These are phyloP conservation scores for Disparrhopalites patrizii DNA, from an alignment of 2,888 invertebrate species.

Conservation along the genomic window DNA sequence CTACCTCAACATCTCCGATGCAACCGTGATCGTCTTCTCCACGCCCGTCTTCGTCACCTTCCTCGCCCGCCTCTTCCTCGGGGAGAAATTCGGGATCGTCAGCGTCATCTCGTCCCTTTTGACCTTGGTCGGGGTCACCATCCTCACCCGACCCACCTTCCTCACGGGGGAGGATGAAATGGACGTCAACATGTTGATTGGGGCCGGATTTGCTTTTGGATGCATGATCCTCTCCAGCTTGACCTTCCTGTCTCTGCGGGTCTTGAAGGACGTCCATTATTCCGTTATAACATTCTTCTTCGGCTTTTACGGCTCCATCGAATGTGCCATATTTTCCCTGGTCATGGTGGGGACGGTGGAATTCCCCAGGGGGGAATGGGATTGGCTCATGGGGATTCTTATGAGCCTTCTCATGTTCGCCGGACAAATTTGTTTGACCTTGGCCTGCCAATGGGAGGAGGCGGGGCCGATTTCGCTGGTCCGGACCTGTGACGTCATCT, in stretches of 20 bases:
- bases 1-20: slow-evolving; percentile 13
- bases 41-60: slow-evolving; percentile 16
- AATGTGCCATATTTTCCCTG: slow-evolving; percentile 4
- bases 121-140: slow-evolving; percentile 3
- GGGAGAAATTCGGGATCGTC: slow-evolving; percentile 7
- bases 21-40: slow-evolving; percentile 6
- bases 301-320: slow-evolving; percentile 3
- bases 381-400: slow-evolving; percentile 2
- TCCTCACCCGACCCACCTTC: slow-evolving; percentile 5
- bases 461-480: slow-evolving; percentile 5
- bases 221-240: not conserved
- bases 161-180: slow-evolving; percentile 11
- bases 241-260: slow-evolving; percentile 7
- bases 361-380: not conserved
- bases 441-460: slow-evolving; percentile 13
- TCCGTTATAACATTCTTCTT: slow-evolving; percentile 8
- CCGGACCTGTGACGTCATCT: slow-evolving; percentile 12
- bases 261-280: slow-evolving; percentile 12
- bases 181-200: slow-evolving; percentile 10
- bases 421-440: slow-evolving; percentile 11
- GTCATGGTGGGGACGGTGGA: not conserved
- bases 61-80: not conserved
- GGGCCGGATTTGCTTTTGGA: slow-evolving; percentile 11
- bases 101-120: slow-evolving; percentile 1
- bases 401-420: slow-evolving; percentile 4